Base-by-base conservation (phyloP, 92 coral and sea anemone genomes). In the Palythoa heliodiscus region DNA sequence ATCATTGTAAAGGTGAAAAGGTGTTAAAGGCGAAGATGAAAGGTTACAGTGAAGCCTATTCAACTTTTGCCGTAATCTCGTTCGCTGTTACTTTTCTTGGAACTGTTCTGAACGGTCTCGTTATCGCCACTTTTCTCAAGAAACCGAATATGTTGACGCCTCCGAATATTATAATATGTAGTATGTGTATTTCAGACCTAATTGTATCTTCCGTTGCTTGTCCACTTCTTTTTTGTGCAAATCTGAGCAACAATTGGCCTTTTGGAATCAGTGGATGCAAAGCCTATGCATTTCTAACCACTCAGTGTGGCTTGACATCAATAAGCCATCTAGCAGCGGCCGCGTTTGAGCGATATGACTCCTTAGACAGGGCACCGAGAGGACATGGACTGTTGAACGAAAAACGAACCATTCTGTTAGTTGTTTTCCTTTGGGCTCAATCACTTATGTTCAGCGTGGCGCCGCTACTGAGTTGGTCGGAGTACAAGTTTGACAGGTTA, bases 381-480 rank as follows among this genome's bases (percentile, higher is more conserved):
- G 67, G 20, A 14, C 40, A 23, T 25, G 12, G 39, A 25, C 58
- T 63, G 52, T 24, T 61, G 6, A 40, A 85, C n/a, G 81, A 81
- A 53, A 76, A 53, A 66, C 87, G 80, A 15, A 68, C 86, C 74
- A 11, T 55, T 15, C 20, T 22, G 9, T 47, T 73, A 19, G 75
- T 88, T 10, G 84, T 68, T 11, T 82, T 72, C 17, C 78, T 88
- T 8, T 95, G 98, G 98, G 5, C 52, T 7, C 83, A 90, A 39
- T 63, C 98, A 43, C 76, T 95, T 22, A 3, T 89, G 3, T 86
- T 92, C 88, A 81, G 93, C n/a, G 63, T 83, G 7, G 87, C 86
- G 16, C 98, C 95, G 13, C 72, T 94, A 43, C 67, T 92, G 5
- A 94, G 93, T 17, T 95, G 98, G 98, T 90, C 94, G 2, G 86